Conservation (phyloP, 2,888 invertebrate genomes). For the Pyrgus malvae region DNA sequence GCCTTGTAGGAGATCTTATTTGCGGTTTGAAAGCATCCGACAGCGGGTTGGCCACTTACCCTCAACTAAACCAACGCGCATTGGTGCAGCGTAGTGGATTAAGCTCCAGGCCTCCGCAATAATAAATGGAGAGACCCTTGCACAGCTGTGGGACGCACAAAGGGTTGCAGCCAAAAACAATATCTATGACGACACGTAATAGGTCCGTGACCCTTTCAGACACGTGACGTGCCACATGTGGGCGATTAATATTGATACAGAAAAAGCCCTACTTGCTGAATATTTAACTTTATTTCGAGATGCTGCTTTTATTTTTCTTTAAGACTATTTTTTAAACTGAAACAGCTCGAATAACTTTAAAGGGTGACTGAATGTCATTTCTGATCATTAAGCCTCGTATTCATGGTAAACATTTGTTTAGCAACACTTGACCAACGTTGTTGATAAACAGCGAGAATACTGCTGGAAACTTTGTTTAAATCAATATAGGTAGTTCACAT, state of each 20-base stretch:
- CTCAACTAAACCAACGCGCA: too few species aligned
- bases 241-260: constrained; percentile 19
- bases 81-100: too few species aligned
- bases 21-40: too few species aligned
- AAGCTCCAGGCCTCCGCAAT: not conserved
- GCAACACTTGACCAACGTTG: too few species aligned
- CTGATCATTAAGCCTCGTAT: too few species aligned
- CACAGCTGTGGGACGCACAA: not conserved
- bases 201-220: not conserved
- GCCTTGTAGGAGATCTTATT: too few species aligned
- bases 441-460: too few species aligned
- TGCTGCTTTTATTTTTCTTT: not conserved
- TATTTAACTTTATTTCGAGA: constrained; percentile 3
- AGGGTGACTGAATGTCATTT: too few species aligned
- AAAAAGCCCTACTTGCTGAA: constrained; percentile 1
- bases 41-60: too few species aligned
- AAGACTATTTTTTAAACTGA: not conserved
- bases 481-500: too few species aligned
- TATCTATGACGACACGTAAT: constrained; percentile 2
- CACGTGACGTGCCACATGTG: constrained; percentile 15
- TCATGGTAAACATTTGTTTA: too few species aligned
- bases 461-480: too few species aligned
- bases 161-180: not conserved
- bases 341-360: not conserved
- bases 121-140: not conserved